phyloP scores from a whole-genome alignment of 2,888 invertebrate species.

The Eupithecia dodoneata region DNA sequence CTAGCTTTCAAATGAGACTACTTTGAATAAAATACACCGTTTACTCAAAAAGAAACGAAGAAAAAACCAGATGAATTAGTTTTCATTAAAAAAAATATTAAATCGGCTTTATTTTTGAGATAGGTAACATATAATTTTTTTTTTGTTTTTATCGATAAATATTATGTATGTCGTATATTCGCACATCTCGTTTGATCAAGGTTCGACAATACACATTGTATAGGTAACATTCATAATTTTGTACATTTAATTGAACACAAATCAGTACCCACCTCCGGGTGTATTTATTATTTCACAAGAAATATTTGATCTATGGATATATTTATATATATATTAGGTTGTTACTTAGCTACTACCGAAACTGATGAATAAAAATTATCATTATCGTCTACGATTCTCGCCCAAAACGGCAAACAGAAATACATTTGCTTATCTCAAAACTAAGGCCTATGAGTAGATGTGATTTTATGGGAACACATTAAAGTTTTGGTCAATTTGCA shows the following conservation, averaged over 20 bases:
- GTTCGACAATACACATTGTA: too few relatives aligned
- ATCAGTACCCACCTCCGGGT: not conserved
- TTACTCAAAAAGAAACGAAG: too few relatives aligned
- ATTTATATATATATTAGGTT: not conserved
- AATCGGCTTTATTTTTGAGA: too few relatives aligned
- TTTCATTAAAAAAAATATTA: too few relatives aligned
- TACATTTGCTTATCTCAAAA: not conserved
- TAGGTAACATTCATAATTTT: not conserved
- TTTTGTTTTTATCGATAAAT: too few relatives aligned
- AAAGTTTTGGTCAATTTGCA: conserved; percentile 13
- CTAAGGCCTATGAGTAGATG: not conserved
- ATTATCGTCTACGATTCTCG: not conserved
- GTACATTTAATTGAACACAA: not conserved
- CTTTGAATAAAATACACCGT: too few relatives aligned
- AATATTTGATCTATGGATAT: too few relatives aligned
- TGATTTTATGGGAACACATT: not conserved
- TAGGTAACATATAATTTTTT: too few relatives aligned
- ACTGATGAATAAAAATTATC: not conserved
- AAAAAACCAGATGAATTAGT: too few relatives aligned
- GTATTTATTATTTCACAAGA: not conserved
- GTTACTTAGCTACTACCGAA: not conserved
- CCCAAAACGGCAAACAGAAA: not conserved
- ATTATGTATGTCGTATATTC: too few relatives aligned
- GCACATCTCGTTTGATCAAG: too few relatives aligned
- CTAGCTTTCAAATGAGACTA: too few relatives aligned